These are phyloP conservation scores for Sylvia borin DNA, from an alignment of 2,797 vertebrate species.

Conservation along the genomic window DNA sequence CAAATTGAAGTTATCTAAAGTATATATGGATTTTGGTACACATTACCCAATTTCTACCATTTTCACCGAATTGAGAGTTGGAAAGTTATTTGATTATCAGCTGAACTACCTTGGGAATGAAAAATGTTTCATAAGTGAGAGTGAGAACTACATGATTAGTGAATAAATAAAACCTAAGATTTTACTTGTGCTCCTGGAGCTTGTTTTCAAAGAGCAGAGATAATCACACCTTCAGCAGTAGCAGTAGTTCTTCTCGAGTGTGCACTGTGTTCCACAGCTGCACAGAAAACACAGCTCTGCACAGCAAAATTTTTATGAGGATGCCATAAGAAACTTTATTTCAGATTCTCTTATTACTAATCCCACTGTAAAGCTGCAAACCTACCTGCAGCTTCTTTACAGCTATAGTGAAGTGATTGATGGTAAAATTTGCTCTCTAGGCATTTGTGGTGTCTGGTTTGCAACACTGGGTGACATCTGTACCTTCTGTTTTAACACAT, in stretches of 20 bases:
- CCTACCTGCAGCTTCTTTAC: background rate
- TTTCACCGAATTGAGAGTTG: background rate
- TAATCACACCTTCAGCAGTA: background rate
- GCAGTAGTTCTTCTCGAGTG: background rate
- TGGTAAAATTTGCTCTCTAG: background rate
- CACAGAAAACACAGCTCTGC: background rate
- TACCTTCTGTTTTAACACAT: background rate
- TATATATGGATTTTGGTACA: fast-evolving
- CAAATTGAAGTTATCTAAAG: background rate
- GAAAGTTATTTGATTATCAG: background rate
- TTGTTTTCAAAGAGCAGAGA: background rate
- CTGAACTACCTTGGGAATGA: background rate
- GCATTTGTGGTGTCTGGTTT: background rate
- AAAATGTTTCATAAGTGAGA: background rate
- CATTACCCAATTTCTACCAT: background rate
- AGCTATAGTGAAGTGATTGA: background rate
- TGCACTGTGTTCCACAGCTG: background rate
- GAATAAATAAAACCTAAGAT: background rate
- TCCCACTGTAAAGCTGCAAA: background rate
- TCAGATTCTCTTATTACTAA: background rate
- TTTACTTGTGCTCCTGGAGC: background rate
- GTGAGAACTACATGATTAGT: background rate
- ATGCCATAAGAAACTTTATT: background rate
- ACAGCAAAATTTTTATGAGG: background rate
- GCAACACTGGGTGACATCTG: background rate